Evolutionary conservation across 2,113 vertebrate genomes (phyloP).

Genomic region (Muntiacus reevesi): DNA sequence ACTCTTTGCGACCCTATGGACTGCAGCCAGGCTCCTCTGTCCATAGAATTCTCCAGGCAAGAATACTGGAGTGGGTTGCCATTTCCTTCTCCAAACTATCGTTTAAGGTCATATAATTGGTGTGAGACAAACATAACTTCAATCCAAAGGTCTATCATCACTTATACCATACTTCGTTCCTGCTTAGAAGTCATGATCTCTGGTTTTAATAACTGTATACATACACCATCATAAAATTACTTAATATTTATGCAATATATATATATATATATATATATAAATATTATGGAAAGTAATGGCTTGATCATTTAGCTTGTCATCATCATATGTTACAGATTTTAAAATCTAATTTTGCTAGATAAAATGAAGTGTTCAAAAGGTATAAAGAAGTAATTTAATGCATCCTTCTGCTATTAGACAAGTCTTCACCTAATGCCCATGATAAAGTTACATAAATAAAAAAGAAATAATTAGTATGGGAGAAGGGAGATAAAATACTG

Average conservation of each 20-base stretch:
- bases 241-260: neutral
- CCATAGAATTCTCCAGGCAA: neutral
- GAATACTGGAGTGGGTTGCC: neutral
- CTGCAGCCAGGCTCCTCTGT: neutral
- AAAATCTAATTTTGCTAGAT: neutral
- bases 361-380: neutral
- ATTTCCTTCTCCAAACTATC: neutral
- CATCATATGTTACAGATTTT: neutral
- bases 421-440: neutral
- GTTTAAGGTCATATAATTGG: neutral
- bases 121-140: neutral
- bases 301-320: neutral
- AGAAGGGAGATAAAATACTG: conserved; percentile 34
- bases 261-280: neutral
- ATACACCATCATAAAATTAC: neutral
- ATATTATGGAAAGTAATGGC: neutral
- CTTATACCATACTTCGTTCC: neutral
- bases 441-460: conserved; percentile 45
- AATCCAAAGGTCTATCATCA: neutral
- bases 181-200: neutral
- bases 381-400: conserved; percentile 25
- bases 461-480: conserved; percentile 55
- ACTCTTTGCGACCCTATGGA: neutral
- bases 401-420: neutral
- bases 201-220: neutral